Evolutionary conservation across 2,888 invertebrate genomes (phyloP).

Genomic region (Pterobdella sp.): DNA sequence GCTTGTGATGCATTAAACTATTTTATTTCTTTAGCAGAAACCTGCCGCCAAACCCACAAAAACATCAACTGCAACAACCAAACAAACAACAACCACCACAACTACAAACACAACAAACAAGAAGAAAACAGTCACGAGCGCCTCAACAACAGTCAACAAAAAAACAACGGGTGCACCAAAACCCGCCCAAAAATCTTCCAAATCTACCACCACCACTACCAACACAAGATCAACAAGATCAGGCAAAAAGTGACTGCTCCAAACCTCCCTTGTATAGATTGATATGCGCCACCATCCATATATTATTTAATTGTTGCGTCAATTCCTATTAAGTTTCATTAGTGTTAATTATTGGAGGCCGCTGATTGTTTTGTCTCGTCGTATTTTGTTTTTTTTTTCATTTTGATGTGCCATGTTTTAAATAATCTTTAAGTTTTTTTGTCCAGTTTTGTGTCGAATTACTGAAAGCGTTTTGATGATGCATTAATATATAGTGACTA

Average conservation of each 20-base stretch:
- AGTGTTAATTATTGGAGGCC: no score
- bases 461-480: no score
- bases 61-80: not conserved
- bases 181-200: no score
- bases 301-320: no score
- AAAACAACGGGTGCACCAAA: not conserved
- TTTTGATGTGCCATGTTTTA: no score
- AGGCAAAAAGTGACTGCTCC: conserved; percentile 9
- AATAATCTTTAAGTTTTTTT: no score
- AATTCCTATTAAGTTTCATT: no score
- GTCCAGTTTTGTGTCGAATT: no score
- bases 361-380: no score
- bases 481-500: no score
- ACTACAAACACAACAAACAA: not conserved
- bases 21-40: not conserved
- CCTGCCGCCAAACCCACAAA: not conserved
- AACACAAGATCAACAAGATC: conserved; percentile 17
- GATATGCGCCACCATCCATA: conserved; percentile 1
- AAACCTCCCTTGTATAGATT: not conserved
- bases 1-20: no score
- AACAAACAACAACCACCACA: not conserved
- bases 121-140: not conserved
- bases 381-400: no score
- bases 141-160: not conserved
- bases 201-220: not conserved